phyloP scores from a whole-genome alignment of 2,797 vertebrate species.

The Sardinella longiceps region DNA sequence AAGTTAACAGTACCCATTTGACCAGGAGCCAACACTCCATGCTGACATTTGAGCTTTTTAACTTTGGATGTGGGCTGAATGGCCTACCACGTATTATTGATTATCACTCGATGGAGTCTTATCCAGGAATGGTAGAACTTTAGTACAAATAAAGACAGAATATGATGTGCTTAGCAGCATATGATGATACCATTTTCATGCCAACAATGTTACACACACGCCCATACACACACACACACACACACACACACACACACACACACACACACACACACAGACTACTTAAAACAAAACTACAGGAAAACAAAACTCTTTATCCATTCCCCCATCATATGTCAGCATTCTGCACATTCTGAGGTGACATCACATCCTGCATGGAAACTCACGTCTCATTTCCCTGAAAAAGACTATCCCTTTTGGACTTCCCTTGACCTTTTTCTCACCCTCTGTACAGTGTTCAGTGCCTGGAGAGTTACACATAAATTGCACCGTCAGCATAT shows the following conservation, averaged over 20 bases:
- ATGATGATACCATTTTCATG: neutral
- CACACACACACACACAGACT: neutral
- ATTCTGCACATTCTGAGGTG: neutral
- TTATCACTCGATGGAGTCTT: neutral
- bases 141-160: neutral
- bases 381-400: neutral
- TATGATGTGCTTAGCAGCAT: neutral
- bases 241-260: neutral
- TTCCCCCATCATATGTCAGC: neutral
- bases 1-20: neutral
- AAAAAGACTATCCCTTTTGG: neutral
- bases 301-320: neutral
- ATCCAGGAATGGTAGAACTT: neutral
- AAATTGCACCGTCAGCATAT: constrained; percentile 6
- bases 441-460: neutral
- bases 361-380: neutral
- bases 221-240: constrained; percentile 30
- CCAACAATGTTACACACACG: neutral
- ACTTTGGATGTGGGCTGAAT: neutral
- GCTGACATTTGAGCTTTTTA: neutral
- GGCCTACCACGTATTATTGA: neutral
- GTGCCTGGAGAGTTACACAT: neutral
- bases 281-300: neutral
- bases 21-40: neutral
- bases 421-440: neutral